phyloP scores from a whole-genome alignment of 2,113 vertebrate genomes.

The Emydocephalus ijimae region DNA sequence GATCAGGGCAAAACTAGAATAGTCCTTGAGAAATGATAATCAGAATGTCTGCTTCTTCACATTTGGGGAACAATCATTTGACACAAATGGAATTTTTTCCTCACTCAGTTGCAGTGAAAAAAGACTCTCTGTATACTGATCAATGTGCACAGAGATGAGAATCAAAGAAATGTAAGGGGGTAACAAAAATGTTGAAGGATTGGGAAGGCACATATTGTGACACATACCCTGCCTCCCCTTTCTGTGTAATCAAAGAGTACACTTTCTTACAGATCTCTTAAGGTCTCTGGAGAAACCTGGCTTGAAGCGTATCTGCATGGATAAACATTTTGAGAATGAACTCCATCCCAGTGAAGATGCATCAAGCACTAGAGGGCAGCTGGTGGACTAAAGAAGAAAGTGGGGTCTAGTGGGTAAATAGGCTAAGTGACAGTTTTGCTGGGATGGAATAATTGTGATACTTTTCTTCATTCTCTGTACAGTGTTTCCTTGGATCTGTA shows the following conservation, averaged over 20 bases:
- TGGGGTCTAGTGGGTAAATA: constrained; percentile 1
- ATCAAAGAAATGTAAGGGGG: background rate
- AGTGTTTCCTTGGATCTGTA: background rate
- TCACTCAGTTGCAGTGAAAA: background rate
- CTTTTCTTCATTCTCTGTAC: background rate
- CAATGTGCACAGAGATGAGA: background rate
- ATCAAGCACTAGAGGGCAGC: background rate
- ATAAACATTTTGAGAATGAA: constrained; percentile 52
- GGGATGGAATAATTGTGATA: background rate
- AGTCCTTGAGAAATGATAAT: background rate
- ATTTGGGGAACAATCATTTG: background rate
- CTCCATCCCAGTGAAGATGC: background rate
- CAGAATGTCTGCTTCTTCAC: background rate
- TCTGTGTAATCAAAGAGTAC: constrained; percentile 11
- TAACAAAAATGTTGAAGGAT: background rate
- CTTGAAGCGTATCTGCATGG: constrained; percentile 79
- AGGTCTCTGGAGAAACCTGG: constrained; percentile 81
- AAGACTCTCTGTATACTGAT: background rate
- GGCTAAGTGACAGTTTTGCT: background rate
- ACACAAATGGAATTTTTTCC: background rate
- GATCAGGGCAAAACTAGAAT: background rate
- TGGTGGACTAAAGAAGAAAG: constrained; percentile 11
- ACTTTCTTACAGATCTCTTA: constrained; percentile 72
- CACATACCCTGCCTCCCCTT: background rate
- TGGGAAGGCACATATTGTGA: background rate